Conservation (phyloP, 2,888 invertebrate species). For the Cheilosia urbana region DNA sequence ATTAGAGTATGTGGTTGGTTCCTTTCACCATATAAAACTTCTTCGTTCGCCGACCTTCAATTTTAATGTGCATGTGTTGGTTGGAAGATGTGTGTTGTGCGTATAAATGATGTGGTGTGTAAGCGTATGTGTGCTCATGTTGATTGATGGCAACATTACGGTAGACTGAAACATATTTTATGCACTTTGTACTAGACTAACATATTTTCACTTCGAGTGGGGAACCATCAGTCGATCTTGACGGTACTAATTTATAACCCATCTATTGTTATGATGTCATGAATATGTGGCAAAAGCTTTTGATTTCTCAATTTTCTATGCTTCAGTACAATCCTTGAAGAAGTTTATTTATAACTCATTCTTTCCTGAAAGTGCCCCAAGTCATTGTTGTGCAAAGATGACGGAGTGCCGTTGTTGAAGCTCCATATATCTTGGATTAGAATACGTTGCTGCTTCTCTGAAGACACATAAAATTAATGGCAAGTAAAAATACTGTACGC, state of each 20-base stretch:
- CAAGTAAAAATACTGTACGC: slow-evolving; percentile 15
- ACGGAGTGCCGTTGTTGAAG: slow-evolving; percentile 44
- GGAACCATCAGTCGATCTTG: slow-evolving; percentile 11
- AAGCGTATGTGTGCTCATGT: not conserved
- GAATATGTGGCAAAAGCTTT: slow-evolving; percentile 32
- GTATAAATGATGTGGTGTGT: not conserved
- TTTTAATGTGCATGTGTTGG: not conserved
- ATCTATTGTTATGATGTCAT: slow-evolving; percentile 3
- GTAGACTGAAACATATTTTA: slow-evolving; percentile 20
- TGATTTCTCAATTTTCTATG: slow-evolving; percentile 53
- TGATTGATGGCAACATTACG: slow-evolving; percentile 60
- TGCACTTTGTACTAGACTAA: slow-evolving; percentile 11
- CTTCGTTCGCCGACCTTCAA: slow-evolving; percentile 18
- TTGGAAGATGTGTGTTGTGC: not conserved
- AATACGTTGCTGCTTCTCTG: slow-evolving; percentile 36
- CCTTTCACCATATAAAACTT: not conserved
- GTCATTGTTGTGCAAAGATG: slow-evolving; percentile 37
- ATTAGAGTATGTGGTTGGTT: slow-evolving; percentile 54
- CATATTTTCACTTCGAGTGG: slow-evolving; percentile 32
- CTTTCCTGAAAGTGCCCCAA: slow-evolving; percentile 34
- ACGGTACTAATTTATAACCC: slow-evolving; percentile 21
- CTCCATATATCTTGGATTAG: not conserved
- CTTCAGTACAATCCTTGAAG: not conserved
- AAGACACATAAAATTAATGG: slow-evolving; percentile 51
- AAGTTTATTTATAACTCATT: slow-evolving; percentile 29